Conservation (phyloP, 1,140 invertebrate species). For the Neodiprion pinetum region DNA sequence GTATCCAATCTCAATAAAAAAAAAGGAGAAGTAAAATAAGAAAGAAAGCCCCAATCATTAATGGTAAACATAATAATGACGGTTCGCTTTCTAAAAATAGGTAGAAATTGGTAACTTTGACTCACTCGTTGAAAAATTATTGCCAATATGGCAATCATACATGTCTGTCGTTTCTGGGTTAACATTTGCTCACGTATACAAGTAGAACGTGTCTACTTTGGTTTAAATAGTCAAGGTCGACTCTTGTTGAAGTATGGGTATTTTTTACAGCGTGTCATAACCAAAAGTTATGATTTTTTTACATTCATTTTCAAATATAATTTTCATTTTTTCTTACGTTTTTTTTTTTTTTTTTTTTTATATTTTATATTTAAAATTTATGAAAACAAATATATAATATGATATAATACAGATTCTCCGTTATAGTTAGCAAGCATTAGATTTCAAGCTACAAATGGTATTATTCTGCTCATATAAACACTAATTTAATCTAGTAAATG, state of each 20-base stretch:
- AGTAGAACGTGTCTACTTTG: background rate
- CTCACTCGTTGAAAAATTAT: constrained; percentile 61
- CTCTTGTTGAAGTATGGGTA: background rate
- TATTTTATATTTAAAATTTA: background rate
- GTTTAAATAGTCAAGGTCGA: background rate
- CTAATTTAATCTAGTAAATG: background rate
- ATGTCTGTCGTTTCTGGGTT: constrained; percentile 58
- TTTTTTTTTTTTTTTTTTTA: background rate
- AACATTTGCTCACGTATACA: constrained; percentile 40
- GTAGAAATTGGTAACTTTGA: constrained; percentile 62
- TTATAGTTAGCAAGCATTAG: background rate
- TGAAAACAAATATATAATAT: background rate
- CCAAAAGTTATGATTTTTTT: background rate
- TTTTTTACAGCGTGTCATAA: background rate
- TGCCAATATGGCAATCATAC: constrained; percentile 34
- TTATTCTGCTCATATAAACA: background rate
- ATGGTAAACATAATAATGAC: constrained; percentile 59
- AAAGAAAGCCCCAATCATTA: constrained; percentile 26
- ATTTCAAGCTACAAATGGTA: background rate
- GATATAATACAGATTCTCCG: background rate
- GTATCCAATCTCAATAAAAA: constrained; percentile 56
- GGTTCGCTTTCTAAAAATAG: constrained; percentile 56
- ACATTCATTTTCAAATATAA: background rate
- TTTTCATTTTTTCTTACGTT: background rate
- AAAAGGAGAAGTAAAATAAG: constrained; percentile 50